A percentile compares a stretch with the other conserved stretches of the same genome.
phyloP scores from a whole-genome alignment of 2,888 invertebrate species.

The Mythimna albipuncta region DNA sequence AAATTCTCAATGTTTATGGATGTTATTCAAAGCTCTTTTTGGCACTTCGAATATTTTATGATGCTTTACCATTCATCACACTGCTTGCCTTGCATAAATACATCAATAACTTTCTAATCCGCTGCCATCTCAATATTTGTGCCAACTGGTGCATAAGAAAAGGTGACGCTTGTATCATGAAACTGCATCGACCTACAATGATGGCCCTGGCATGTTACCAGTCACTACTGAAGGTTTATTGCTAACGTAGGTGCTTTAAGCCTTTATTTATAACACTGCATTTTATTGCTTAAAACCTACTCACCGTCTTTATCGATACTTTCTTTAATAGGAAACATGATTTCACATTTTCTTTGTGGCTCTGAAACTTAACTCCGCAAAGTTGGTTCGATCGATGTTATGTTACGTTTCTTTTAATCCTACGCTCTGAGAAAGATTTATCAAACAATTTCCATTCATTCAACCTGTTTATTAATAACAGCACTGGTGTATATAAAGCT shows the following conservation, averaged over 20 bases:
- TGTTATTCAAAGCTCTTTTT: conserved; percentile 21
- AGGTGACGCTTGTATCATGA: conserved; percentile 65
- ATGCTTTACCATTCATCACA: conserved; percentile 35
- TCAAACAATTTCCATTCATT: conserved; percentile 41
- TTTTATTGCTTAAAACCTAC: conserved; percentile 59
- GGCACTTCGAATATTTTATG: conserved; percentile 32
- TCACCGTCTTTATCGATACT: conserved; percentile 55
- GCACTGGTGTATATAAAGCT: conserved; percentile 48
- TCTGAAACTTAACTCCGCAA: conserved; percentile 22
- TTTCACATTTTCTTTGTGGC: conserved; percentile 31
- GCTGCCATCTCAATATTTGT: conserved; percentile 62
- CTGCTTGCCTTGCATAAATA: conserved; percentile 32
- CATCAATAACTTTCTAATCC: conserved; percentile 60
- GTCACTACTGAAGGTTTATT: conserved; percentile 69
- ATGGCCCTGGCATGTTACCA: conserved; percentile 71
- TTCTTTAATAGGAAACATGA: conserved; percentile 64
- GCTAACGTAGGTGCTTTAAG: conserved; percentile 65
- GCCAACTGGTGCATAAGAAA: conserved; percentile 63
- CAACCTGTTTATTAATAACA: conserved; percentile 47
- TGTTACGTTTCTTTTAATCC: conserved; percentile 27
- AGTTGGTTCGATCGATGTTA: conserved; percentile 23
- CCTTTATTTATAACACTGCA: conserved; percentile 59
- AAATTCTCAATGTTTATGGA: conserved; percentile 31
- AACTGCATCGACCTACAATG: conserved; percentile 72
- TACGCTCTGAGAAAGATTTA: conserved; percentile 46